Percentiles rank a stretch among this genome's conserved stretches.
phyloP scores from a whole-genome alignment of 30 jellyfish, hydroid and myxozoan species.

The Pelagia noctiluca region DNA sequence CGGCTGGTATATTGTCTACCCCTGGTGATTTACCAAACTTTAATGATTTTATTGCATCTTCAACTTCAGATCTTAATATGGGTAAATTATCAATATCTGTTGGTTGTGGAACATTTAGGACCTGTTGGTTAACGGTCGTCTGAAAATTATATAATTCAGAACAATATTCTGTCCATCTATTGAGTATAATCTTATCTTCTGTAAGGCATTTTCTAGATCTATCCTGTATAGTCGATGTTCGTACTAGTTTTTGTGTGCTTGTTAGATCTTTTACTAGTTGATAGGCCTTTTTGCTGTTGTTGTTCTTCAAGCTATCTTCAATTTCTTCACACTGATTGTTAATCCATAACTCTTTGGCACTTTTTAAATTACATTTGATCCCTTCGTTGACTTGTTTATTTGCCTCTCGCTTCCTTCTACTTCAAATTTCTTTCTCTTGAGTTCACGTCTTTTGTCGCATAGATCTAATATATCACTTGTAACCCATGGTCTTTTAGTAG shows the following conservation, averaged over 20 bases:
- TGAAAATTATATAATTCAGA: not conserved
- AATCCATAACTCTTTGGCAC: not conserved
- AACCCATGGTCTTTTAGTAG: too few species aligned
- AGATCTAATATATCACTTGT: too few species aligned
- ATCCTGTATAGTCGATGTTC: not conserved
- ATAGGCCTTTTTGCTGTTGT: not conserved
- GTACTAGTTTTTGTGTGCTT: not conserved
- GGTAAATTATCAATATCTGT: conserved; percentile 17
- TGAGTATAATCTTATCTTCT: not conserved
- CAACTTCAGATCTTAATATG: conserved; percentile 1
- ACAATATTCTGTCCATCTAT: conserved; percentile 35
- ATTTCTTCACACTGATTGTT: not conserved
- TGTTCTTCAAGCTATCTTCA: not conserved
- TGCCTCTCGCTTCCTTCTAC: not conserved
- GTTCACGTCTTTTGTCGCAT: too few species aligned
- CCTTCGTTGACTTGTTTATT: too few species aligned
- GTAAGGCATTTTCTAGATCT: not conserved
- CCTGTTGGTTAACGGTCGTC: not conserved
- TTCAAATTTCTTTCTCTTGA: not conserved
- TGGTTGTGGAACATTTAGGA: not conserved
- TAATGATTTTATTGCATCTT: not conserved
- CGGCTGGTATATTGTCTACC: conserved; percentile 40
- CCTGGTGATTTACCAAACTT: conserved; percentile 31
- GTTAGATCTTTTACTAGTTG: not conserved
- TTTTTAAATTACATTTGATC: not conserved